These are phyloP conservation scores for Harpegnathos saltator DNA, from an alignment of 1,140 invertebrate genomes.

Conservation along the genomic window DNA sequence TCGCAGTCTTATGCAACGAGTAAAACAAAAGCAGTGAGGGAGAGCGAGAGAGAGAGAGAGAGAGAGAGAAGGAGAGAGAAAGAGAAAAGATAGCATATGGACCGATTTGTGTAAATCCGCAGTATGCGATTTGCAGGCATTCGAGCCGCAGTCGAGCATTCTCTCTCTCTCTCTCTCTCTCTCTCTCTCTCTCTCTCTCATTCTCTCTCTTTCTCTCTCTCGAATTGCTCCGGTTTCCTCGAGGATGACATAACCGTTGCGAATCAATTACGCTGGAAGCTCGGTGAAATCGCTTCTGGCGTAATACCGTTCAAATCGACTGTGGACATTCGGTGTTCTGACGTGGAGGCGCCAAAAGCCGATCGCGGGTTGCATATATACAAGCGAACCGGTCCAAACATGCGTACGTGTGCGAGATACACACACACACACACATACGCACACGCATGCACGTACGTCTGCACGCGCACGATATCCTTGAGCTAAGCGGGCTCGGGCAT, in stretches of 20 bases:
- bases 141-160: conserved; percentile 18
- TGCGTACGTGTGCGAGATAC: not conserved
- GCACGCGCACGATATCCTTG: conserved; percentile 71
- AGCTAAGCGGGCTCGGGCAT: conserved; percentile 38
- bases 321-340: conserved; percentile 64
- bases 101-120: not conserved
- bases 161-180: not conserved
- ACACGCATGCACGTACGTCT: not conserved
- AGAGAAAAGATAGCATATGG: not conserved
- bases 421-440: not conserved
- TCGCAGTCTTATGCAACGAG: not conserved
- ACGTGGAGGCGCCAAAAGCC: conserved; percentile 64
- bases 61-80: too few species aligned
- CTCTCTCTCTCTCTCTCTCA: too few species aligned
- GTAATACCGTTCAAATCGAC: conserved; percentile 64
- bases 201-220: not conserved
- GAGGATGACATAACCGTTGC: conserved; percentile 63
- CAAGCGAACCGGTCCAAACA: conserved; percentile 25
- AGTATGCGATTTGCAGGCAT: not conserved
- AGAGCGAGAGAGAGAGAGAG: too few species aligned
- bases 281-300: conserved; percentile 67
- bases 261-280: conserved; percentile 72
- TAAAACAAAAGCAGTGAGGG: not conserved
- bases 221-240: conserved; percentile 47
- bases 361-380: conserved; percentile 59